These are phyloP conservation scores for Masticophis lateralis DNA, from an alignment of 2,797 vertebrate species.

Conservation along the genomic window DNA sequence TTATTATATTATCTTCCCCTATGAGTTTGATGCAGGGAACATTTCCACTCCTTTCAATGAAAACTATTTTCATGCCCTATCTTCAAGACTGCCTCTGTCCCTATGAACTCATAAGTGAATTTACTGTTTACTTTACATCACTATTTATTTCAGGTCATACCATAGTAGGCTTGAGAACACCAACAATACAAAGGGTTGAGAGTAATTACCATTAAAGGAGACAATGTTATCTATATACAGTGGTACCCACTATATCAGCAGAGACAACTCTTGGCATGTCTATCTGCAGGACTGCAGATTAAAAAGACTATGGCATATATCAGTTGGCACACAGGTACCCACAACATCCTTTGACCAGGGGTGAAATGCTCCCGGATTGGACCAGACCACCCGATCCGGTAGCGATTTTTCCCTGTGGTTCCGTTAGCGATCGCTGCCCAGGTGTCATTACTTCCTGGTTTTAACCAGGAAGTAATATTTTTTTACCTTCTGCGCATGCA, in stretches of 20 bases:
- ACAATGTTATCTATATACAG: background rate
- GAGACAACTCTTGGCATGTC: background rate
- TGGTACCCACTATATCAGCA: background rate
- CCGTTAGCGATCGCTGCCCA: no score
- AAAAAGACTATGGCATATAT: background rate
- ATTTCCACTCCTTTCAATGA: background rate
- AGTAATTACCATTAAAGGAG: background rate
- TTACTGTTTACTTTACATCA: background rate
- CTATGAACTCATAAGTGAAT: background rate
- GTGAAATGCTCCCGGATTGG: no score
- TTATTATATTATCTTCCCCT: background rate
- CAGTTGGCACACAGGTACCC: background rate
- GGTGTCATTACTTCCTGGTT: no score
- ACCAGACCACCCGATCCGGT: no score
- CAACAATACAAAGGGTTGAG: background rate
- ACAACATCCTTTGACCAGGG: background rate
- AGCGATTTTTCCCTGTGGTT: no score
- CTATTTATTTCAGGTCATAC: background rate
- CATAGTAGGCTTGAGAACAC: background rate
- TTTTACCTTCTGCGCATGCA: no score
- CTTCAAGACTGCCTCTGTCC: background rate
- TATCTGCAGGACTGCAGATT: background rate
- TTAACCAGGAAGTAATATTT: no score
- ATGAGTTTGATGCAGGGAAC: background rate
- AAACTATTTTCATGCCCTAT: background rate